Evolutionary conservation across 2,113 vertebrate genomes (phyloP).

Genomic region (Orycteropus afer): DNA sequence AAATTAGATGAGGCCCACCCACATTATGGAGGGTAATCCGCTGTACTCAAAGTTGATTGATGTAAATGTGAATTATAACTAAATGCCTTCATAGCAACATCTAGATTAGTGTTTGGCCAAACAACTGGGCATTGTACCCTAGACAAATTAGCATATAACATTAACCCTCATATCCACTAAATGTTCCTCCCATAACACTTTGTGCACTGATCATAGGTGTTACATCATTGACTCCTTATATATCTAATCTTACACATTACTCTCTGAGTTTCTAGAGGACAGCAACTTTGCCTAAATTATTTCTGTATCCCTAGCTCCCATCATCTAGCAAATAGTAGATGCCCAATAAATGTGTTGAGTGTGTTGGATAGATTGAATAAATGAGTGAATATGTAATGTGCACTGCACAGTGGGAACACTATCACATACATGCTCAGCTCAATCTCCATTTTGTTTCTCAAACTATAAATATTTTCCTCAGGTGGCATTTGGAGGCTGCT

Average conservation of each 20-base stretch:
- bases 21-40: not conserved
- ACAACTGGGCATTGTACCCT: not conserved
- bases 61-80: not conserved
- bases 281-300: not conserved
- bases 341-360: not conserved
- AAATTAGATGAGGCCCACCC: not conserved
- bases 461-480: not conserved
- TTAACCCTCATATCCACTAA: no score
- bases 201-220: not conserved
- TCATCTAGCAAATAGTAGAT: not conserved
- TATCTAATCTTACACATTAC: no score
- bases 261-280: not conserved
- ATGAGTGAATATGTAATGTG: not conserved
- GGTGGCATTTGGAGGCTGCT: not conserved
- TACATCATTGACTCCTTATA: not conserved
- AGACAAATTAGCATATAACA: not conserved
- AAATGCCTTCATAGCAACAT: not conserved
- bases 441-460: slow-evolving; percentile 15
- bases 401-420: not conserved
- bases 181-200: not conserved
- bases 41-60: not conserved
- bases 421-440: not conserved
- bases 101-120: not conserved
- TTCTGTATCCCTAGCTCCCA: not conserved
- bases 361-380: not conserved